phyloP scores from a whole-genome alignment of 1,140 invertebrate species.

The Drosophila sproati region DNA sequence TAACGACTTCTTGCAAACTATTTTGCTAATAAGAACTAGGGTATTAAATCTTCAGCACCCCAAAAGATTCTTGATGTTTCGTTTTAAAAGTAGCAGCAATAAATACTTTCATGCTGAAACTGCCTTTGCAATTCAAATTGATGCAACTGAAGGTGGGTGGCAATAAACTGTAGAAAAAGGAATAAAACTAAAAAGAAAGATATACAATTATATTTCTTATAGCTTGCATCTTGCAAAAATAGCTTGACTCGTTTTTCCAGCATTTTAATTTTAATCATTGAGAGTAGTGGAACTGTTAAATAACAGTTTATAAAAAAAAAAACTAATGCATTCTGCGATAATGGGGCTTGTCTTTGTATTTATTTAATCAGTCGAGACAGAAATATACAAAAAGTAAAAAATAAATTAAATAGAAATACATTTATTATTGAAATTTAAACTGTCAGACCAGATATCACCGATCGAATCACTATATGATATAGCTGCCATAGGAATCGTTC shows the following conservation, averaged over 20 bases:
- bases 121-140: constrained; percentile 49
- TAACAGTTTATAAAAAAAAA: too few species aligned
- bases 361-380: too few species aligned
- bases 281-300: too few species aligned
- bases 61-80: background rate
- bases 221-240: background rate
- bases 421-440: too few species aligned
- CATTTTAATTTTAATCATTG: too few species aligned
- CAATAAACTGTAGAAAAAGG: constrained; percentile 17
- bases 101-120: constrained; percentile 21
- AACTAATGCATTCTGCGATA: too few species aligned
- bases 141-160: constrained; percentile 19
- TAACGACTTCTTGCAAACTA: background rate
- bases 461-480: too few species aligned
- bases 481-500: too few species aligned
- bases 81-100: constrained; percentile 5
- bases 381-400: too few species aligned
- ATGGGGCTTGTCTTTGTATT: too few species aligned
- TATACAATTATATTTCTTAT: constrained; percentile 15
- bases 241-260: background rate
- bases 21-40: background rate
- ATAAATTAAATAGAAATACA: too few species aligned
- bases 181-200: background rate
- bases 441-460: too few species aligned
- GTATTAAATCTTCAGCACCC: background rate